Base-by-base conservation (phyloP, 2,113 vertebrate species). In the Elephantulus edwardii region DNA sequence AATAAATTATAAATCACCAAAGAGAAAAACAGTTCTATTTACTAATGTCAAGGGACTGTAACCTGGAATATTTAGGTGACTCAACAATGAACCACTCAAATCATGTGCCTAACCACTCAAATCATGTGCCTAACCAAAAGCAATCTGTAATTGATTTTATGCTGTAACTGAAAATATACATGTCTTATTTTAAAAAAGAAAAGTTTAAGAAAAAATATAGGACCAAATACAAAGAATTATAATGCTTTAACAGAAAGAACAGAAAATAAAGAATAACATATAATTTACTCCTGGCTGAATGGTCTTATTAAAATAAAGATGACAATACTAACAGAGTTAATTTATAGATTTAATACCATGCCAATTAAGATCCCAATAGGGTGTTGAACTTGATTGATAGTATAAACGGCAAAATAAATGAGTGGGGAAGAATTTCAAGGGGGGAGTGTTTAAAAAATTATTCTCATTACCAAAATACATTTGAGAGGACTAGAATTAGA, bases 281-380 rank as follows among this genome's bases (percentile, higher is more conserved):
- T 64, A 70, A 79, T 90, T 71, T 83, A 42, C 7, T 92, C 56
- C 60, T 86, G 26, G 33, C 46, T 89, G 46, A 66, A 19, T 77
- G 74, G 77, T 88, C 72, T 86, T 90, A 82, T 64, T 89, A 79
- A 56, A 74, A 42, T 72, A 90, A 94, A 93, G 44, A 90, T 72
- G 81, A 91, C 20, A 90, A 8, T 86, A 33, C 26, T 80, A 88
- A 88, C 58, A 81, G 84, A 90, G 52, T 86, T 83, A 90, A 78
- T 84, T 94, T 93, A 91, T 90, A 81, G 80, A 81, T 64, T 93
- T 95, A 93, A 80, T 91, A 72, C 60, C 86, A 5, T 92, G 80
- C 33, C 40, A 60, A 22, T 83, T 90, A 83, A 72, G 33, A 92
- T 88, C 30, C 26, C 62, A 83, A 72, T 68, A 56, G 38, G 35